Evolutionary conservation across 1,140 invertebrate species (phyloP).

Genomic region (Choristoneura fumiferana): DNA sequence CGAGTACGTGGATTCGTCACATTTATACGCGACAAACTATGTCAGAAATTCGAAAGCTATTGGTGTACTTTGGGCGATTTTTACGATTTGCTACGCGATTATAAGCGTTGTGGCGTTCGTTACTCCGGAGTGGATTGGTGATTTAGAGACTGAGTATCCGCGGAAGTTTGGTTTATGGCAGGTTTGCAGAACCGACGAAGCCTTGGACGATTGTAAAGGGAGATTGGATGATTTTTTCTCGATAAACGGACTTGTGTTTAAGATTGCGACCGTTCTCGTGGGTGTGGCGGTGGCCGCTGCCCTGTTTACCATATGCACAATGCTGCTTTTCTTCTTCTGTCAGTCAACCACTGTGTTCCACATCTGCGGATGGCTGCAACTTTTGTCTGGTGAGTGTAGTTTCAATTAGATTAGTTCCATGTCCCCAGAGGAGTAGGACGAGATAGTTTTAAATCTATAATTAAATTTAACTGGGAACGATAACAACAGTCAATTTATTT

Average conservation of each 20-base stretch:
- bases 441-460: too few relatives aligned
- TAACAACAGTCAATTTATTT: too few relatives aligned
- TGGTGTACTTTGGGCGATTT: constrained; percentile 97
- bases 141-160: constrained; percentile 89
- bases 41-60: constrained; percentile 97
- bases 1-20: constrained; percentile 92
- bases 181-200: constrained; percentile 86
- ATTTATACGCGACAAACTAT: constrained; percentile 95
- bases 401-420: too few relatives aligned
- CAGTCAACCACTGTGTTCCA: constrained; percentile 96
- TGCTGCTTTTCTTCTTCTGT: constrained; percentile 96
- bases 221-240: constrained; percentile 90
- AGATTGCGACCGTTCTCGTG: constrained; percentile 92
- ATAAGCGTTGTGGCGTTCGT: constrained; percentile 96
- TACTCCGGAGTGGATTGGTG: constrained; percentile 96
- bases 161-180: constrained; percentile 96
- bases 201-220: constrained; percentile 88
- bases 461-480: too few relatives aligned
- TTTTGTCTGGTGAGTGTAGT: constrained; percentile 89
- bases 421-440: too few relatives aligned
- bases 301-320: constrained; percentile 90
- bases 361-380: constrained; percentile 95
- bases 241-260: constrained; percentile 85
- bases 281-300: constrained; percentile 92
- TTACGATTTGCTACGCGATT: constrained; percentile 97